phyloP scores from a whole-genome alignment of 1,140 invertebrate species.

The Drosophila ohnishii region DNA sequence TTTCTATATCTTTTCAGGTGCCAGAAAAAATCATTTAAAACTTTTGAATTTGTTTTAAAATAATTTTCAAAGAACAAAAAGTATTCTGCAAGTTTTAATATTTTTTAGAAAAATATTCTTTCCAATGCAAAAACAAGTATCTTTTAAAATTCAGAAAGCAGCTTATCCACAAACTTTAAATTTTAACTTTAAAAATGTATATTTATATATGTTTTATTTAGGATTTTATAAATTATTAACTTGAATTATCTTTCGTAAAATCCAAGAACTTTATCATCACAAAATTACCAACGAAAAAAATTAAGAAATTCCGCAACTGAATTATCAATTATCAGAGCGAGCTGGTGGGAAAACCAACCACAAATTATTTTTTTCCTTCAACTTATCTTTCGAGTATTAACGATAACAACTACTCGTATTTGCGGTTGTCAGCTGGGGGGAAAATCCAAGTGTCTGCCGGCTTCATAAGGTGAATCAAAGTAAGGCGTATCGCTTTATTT shows the following conservation, averaged over 20 bases:
- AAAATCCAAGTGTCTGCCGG: slow-evolving; percentile 10
- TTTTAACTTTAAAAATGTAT: too few species aligned
- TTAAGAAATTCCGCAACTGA: slow-evolving; percentile 29
- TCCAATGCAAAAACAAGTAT: too few species aligned
- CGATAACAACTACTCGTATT: slow-evolving; percentile 10
- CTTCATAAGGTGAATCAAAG: slow-evolving; percentile 3
- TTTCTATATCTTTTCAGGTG: slow-evolving; percentile 2
- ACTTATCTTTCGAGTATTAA: slow-evolving; percentile 30
- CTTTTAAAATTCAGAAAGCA: too few species aligned
- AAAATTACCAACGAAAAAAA: slow-evolving; percentile 11
- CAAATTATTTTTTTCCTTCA: slow-evolving; percentile 25
- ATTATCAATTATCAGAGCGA: slow-evolving; percentile 21
- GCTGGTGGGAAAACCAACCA: slow-evolving; percentile 11
- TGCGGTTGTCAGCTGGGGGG: background rate
- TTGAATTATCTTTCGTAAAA: too few species aligned
- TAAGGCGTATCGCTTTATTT: background rate
- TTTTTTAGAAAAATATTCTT: too few species aligned
- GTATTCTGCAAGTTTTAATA: too few species aligned
- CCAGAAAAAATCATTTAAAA: accelerated
- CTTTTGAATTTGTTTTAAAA: background rate
- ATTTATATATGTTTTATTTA: too few species aligned
- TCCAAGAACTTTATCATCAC: too few species aligned
- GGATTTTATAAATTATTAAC: too few species aligned
- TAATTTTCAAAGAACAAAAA: too few species aligned
- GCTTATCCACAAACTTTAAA: too few species aligned